A percentile compares a stretch with the other conserved stretches of the same genome.
Evolutionary conservation across 2,888 invertebrate species (phyloP).

Genomic region (Mesoligia furuncula): DNA sequence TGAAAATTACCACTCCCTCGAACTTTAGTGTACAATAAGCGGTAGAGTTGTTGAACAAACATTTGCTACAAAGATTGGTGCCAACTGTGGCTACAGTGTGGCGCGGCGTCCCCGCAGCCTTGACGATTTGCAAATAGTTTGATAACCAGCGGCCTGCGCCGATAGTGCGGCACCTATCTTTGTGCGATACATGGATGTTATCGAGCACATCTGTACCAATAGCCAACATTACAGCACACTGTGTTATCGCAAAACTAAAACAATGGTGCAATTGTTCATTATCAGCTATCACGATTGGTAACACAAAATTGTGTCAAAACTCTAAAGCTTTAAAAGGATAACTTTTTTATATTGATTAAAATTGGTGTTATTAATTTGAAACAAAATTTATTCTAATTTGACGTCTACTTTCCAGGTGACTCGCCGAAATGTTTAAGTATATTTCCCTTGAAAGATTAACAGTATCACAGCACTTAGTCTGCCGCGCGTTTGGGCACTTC

Average conservation of each 20-base stretch:
- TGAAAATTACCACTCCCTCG: conserved; percentile 72
- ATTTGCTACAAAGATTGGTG: conserved; percentile 73
- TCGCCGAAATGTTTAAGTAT: conserved; percentile 89
- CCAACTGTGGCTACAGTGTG: conserved; percentile 52
- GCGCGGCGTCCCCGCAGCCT: conserved; percentile 55
- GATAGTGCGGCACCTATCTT: conserved; percentile 71
- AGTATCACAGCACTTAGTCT: conserved; percentile 86
- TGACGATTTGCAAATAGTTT: conserved; percentile 59
- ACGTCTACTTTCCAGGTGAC: conserved; percentile 90
- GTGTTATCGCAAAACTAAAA: conserved; percentile 76
- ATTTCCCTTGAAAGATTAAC: conserved; percentile 85
- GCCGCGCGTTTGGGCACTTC: conserved; percentile 82
- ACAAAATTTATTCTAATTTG: conserved; percentile 90
- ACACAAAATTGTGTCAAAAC: conserved; percentile 86
- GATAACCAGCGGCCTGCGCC: conserved; percentile 55
- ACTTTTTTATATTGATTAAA: conserved; percentile 74
- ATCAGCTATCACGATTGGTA: conserved; percentile 81
- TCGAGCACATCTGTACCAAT: conserved; percentile 78
- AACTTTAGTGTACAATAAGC: conserved; percentile 71
- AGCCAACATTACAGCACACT: conserved; percentile 73
- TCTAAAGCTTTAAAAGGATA: conserved; percentile 71
- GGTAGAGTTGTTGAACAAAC: conserved; percentile 76
- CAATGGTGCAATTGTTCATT: conserved; percentile 71
- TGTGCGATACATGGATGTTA: conserved; percentile 78
- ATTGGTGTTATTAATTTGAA: conserved; percentile 87